These are phyloP conservation scores for Bathynomus jamesi DNA, from an alignment of 1,140 invertebrate species.

Conservation along the genomic window DNA sequence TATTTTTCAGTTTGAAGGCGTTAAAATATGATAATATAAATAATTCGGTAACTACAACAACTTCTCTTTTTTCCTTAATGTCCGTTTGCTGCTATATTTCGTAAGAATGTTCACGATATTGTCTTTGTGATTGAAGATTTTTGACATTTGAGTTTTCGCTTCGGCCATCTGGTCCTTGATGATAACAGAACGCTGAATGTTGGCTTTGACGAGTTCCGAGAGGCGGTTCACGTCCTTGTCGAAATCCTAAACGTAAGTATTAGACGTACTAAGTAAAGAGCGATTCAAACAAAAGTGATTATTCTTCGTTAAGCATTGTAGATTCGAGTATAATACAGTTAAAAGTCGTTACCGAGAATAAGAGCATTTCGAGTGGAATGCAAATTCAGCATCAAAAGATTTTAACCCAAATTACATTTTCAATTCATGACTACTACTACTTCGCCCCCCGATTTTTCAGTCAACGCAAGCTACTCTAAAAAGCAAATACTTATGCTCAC, in stretches of 20 bases:
- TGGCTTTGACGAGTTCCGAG: constrained; percentile 73
- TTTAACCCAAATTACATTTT: no score
- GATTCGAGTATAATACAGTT: no score
- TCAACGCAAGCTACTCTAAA: no score
- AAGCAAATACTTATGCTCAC: no score
- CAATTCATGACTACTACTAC: no score
- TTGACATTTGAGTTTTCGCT: constrained; percentile 72
- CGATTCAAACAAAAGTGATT: no score
- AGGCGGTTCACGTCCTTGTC: constrained; percentile 60
- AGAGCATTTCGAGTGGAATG: no score
- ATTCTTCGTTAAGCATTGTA: no score
- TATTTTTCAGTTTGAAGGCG: no score
- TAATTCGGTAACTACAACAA: constrained; percentile 3
- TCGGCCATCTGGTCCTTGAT: constrained; percentile 85
- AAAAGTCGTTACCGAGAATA: no score
- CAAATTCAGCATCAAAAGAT: no score
- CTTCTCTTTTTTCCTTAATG: constrained; percentile 63
- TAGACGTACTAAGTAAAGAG: not conserved
- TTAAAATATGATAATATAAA: not conserved
- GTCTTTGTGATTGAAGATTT: constrained; percentile 83
- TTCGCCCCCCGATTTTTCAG: no score
- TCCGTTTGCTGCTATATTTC: constrained; percentile 78
- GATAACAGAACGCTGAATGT: constrained; percentile 87
- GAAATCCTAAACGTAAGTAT: constrained; percentile 45
- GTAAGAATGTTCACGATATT: constrained; percentile 80